A percentile compares a stretch with the other conserved stretches of the same genome.
Evolutionary conservation across 2,888 invertebrate genomes (phyloP).

Genomic region (Drosophila glabriapex): DNA sequence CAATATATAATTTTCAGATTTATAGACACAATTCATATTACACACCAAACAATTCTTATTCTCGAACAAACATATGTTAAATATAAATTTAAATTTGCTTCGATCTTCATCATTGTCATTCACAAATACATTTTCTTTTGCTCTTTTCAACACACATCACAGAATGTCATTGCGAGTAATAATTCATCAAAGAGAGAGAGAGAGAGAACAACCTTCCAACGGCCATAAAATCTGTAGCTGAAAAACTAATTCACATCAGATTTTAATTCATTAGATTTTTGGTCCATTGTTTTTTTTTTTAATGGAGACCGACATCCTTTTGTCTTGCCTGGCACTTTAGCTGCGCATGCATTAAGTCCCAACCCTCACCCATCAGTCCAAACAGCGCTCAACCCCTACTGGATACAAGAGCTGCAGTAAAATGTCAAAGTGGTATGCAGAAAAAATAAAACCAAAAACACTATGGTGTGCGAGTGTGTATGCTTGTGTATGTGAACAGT

Average conservation of each 20-base stretch:
- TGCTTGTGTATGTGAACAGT: conserved; percentile 27
- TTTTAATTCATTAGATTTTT: conserved; percentile 62
- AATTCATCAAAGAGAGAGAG: not conserved
- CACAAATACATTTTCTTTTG: conserved; percentile 32
- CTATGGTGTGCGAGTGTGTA: conserved; percentile 13
- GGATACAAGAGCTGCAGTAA: conserved; percentile 50
- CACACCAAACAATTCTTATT: not conserved
- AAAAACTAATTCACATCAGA: conserved; percentile 61
- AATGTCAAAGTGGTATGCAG: conserved; percentile 59
- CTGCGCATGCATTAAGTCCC: conserved; percentile 44
- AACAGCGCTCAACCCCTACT: conserved; percentile 18
- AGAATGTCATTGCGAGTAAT: conserved; percentile 4
- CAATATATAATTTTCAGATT: too few relatives aligned
- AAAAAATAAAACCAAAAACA: conserved; percentile 42
- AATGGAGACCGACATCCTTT: conserved; percentile 32
- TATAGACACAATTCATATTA: not conserved
- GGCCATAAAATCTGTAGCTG: conserved; percentile 46
- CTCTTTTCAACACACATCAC: conserved; percentile 17
- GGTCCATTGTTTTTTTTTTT: not conserved
- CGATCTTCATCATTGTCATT: conserved; percentile 1
- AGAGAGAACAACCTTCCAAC: conserved; percentile 29
- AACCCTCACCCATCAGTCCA: conserved; percentile 5
- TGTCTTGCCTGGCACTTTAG: conserved; percentile 45
- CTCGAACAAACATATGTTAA: not conserved
- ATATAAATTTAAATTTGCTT: not conserved